Percentiles rank a stretch among this genome's conserved stretches.
These are phyloP conservation scores for Hypercompe scribonia DNA, from an alignment of 2,888 invertebrate species.

Conservation along the genomic window DNA sequence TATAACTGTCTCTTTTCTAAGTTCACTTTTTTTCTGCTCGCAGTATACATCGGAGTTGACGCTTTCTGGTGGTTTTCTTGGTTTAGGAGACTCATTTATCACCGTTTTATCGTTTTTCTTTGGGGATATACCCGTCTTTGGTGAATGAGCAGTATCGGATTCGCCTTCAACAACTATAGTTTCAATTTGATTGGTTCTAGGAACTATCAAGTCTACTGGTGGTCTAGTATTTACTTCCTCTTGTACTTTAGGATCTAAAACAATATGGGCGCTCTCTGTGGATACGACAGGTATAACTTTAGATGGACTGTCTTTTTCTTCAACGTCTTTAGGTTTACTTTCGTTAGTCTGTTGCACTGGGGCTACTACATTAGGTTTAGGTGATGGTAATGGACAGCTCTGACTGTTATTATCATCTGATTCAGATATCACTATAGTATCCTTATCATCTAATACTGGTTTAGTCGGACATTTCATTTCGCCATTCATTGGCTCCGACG, in stretches of 20 bases:
- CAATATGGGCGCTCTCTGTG: slow-evolving; percentile 78
- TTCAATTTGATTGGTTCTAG: slow-evolving; percentile 75
- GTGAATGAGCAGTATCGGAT: slow-evolving; percentile 71
- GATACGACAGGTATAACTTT: slow-evolving; percentile 80
- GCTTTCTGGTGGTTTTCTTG: slow-evolving; percentile 71
- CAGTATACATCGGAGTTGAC: slow-evolving; percentile 52
- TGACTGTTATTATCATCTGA: slow-evolving; percentile 84
- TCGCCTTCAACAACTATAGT: slow-evolving; percentile 80
- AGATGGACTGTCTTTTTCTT: slow-evolving; percentile 75
- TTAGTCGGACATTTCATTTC: slow-evolving; percentile 71
- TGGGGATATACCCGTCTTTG: slow-evolving; percentile 65
- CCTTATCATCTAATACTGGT: slow-evolving; percentile 74
- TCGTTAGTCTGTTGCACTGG: slow-evolving; percentile 68
- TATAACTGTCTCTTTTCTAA: slow-evolving; percentile 81
- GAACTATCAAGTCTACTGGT: slow-evolving; percentile 69
- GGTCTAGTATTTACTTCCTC: slow-evolving; percentile 67
- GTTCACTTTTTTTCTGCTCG: slow-evolving; percentile 74
- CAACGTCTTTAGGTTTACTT: slow-evolving; percentile 72
- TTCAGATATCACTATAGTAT: slow-evolving; percentile 81
- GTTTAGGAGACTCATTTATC: slow-evolving; percentile 73
- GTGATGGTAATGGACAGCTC: slow-evolving; percentile 82
- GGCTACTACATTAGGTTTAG: slow-evolving; percentile 68
- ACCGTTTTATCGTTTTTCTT: slow-evolving; percentile 71
- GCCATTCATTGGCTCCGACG: slow-evolving; percentile 64
- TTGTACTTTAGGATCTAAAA: slow-evolving; percentile 75